Evolutionary conservation across 2,113 vertebrate genomes (phyloP).

Genomic region (Tachysurus fulvidraco): DNA sequence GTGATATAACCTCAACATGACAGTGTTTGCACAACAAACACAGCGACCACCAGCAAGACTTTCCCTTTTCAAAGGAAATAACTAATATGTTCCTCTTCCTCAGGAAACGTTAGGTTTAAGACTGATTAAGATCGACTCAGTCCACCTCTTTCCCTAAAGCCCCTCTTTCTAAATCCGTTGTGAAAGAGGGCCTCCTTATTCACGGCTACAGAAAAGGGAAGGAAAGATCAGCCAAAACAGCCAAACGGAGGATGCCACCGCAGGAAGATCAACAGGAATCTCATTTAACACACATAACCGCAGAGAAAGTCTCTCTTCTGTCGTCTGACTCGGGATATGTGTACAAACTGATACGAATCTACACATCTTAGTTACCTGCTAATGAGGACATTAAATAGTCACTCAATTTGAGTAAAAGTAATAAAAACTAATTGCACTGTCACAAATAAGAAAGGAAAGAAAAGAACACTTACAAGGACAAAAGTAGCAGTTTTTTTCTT

Average conservation of each 20-base stretch:
- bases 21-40: neutral
- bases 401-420: neutral
- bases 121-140: constrained; percentile 48
- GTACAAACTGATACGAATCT: neutral
- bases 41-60: neutral
- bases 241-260: constrained; percentile 58
- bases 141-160: constrained; percentile 50
- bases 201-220: constrained; percentile 55
- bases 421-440: no score
- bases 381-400: neutral
- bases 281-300: constrained; percentile 19
- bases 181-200: constrained; percentile 62
- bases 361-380: neutral
- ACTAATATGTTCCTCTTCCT: neutral
- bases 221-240: constrained; percentile 44
- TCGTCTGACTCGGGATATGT: neutral
- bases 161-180: constrained; percentile 44
- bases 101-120: constrained; percentile 38
- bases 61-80: neutral
- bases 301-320: neutral
- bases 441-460: neutral
- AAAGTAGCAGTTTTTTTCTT: neutral
- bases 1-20: neutral
- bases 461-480: no score
- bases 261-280: constrained; percentile 47